phyloP scores from a whole-genome alignment of 2,113 vertebrate genomes.

The Urocynchramus pylzowi region DNA sequence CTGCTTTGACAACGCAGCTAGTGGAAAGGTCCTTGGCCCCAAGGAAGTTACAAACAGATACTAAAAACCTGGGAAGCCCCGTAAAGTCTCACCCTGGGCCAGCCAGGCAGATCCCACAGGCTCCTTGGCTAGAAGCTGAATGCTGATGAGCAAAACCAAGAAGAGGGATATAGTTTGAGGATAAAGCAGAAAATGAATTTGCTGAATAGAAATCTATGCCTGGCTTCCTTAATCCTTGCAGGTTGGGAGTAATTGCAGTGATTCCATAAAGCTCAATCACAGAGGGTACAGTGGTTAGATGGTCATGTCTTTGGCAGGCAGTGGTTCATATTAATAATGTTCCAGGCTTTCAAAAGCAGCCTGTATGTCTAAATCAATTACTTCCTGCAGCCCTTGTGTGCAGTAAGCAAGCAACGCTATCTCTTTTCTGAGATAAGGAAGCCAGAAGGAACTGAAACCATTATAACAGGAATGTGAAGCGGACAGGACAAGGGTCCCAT shows the following conservation, averaged over 20 bases:
- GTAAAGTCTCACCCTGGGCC: neutral
- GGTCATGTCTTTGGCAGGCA: neutral
- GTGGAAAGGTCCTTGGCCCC: neutral
- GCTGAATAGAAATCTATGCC: neutral
- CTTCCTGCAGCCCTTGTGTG: neutral
- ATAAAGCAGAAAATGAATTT: neutral
- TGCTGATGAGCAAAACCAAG: neutral
- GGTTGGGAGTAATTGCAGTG: neutral
- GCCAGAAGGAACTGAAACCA: neutral
- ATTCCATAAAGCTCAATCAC: neutral
- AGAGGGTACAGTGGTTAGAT: neutral
- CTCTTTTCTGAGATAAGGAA: constrained; percentile 40
- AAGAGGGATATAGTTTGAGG: neutral
- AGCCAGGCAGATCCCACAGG: neutral
- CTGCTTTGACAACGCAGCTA: neutral
- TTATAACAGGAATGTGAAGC: constrained; percentile 7
- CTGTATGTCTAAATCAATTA: constrained; percentile 55
- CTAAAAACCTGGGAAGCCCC: neutral
- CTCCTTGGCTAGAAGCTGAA: neutral
- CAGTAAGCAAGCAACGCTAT: neutral
- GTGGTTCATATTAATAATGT: constrained; percentile 42
- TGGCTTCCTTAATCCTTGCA: neutral
- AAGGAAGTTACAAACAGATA: neutral
- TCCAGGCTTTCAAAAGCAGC: constrained; percentile 43
- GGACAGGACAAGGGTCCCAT: neutral